Percentiles rank a stretch among this genome's conserved stretches.
phyloP scores from a whole-genome alignment of 2,797 vertebrate genomes.

The Denticeps clupeoides region DNA sequence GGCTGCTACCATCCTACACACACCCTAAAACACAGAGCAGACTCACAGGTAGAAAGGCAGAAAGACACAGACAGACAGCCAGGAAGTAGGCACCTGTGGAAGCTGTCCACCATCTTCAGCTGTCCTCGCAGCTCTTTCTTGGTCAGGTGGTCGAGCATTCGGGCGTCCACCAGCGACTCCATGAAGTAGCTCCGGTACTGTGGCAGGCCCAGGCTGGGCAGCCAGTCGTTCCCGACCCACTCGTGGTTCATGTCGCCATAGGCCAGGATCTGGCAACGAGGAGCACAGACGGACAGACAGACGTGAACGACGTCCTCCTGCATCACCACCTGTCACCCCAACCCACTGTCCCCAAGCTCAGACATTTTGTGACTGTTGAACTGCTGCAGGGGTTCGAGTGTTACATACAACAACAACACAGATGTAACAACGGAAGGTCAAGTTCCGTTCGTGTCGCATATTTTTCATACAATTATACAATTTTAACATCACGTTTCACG shows the following conservation, averaged over 20 bases:
- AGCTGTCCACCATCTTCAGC: constrained; percentile 93
- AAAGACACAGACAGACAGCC: constrained; percentile 28
- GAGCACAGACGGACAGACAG: constrained; percentile 2
- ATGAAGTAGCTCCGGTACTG: constrained; percentile 92
- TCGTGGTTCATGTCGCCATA: constrained; percentile 91
- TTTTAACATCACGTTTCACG: no score
- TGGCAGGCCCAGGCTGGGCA: constrained; percentile 82
- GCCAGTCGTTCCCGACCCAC: constrained; percentile 91
- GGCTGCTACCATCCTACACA: no score
- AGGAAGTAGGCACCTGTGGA: constrained; percentile 68
- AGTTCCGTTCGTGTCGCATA: no score
- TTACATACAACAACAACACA: no score
- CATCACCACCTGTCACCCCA: no score
- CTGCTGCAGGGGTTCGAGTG: no score
- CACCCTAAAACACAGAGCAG: no score
- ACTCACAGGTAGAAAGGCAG: no score
- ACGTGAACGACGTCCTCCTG: neutral
- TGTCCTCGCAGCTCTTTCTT: constrained; percentile 89
- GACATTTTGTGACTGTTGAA: no score
- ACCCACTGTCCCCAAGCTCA: no score
- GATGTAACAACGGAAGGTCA: no score
- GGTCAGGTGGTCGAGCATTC: constrained; percentile 88
- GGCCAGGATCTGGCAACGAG: constrained; percentile 68
- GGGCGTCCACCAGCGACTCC: constrained; percentile 87
- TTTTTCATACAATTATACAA: no score